phyloP scores from a whole-genome alignment of 2,888 invertebrate species.

The Temnothorax rugatulus region DNA sequence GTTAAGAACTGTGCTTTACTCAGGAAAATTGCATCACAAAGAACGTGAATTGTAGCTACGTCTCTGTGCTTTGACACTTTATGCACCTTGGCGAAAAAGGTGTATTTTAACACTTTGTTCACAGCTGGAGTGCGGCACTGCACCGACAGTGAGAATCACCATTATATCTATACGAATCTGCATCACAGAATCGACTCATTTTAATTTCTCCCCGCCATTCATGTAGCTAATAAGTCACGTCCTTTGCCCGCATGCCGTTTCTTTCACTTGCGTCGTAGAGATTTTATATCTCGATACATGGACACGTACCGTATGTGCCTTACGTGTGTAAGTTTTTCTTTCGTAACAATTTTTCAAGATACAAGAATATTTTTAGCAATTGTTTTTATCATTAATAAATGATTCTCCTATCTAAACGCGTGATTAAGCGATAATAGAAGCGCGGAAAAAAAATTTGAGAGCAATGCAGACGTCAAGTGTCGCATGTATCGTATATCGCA shows the following conservation, averaged over 20 bases:
- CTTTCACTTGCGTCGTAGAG: slow-evolving; percentile 65
- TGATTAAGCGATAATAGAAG: neutral
- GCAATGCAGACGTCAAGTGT: slow-evolving; percentile 2
- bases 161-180: slow-evolving; percentile 75
- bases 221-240: slow-evolving; percentile 78
- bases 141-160: slow-evolving; percentile 84
- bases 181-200: slow-evolving; percentile 75
- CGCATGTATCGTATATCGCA: slow-evolving; percentile 59
- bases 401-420: neutral
- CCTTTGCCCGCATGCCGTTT: slow-evolving; percentile 76
- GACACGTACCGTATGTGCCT: slow-evolving; percentile 21
- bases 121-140: slow-evolving; percentile 85
- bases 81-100: slow-evolving; percentile 81
- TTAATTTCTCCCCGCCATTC: slow-evolving; percentile 79
- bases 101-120: slow-evolving; percentile 84
- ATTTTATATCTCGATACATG: slow-evolving; percentile 48
- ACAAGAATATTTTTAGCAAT: neutral
- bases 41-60: slow-evolving; percentile 74
- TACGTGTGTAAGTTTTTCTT: neutral
- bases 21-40: slow-evolving; percentile 61
- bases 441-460: neutral
- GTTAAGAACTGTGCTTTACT: slow-evolving; percentile 35
- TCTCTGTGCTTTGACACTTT: slow-evolving; percentile 79
- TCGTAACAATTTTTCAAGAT: neutral
- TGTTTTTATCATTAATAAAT: neutral